Evolutionary conservation across 2,888 invertebrate species (phyloP), one percentile per base, ranked within the genome.

Genomic region (Julus scanicus): DNA sequence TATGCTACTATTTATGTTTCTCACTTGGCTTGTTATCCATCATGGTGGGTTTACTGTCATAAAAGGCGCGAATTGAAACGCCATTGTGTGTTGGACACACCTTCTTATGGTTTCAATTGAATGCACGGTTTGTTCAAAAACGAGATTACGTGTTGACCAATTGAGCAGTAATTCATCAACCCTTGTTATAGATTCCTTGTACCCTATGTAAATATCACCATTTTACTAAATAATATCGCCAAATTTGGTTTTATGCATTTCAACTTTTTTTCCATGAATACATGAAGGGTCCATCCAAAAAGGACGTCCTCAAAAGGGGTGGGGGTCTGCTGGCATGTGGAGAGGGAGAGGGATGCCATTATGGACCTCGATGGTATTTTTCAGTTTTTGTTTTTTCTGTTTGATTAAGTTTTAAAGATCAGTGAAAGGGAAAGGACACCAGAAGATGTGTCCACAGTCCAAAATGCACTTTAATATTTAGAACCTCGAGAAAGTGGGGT

Each of bases 71-170:
- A 57, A 57, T 57, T 2, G 17, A 57, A 57, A 57, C 57, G 57
- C 57, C n/a, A 57, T 57, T 57, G 17, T 57, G 17, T n/a, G 15
- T 57, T 15, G 57, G 57, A 57, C 57, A 57, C n/a, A n/a, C 57
- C n/a, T 57, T 57, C 57, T 57, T 57, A 57, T 17, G 57, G 57
- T 57, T 57, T 57, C 57, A 57, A 3, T 57, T 57, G 57, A 57
- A 57, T n/a, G 57, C 57, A 57, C n/a, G 57, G 57, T 57, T 57
- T 57, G 57, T 57, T 57, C 57, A 57, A 57, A 53, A 57, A 57
- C 57, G n/a, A 5, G 57, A 57, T n/a, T 57, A 57, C 57, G 57
- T 57, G 57, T 57, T 57, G 57, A 57, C 57, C 57, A 57, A 57
- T n/a, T 57, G 57, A 57, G 57, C 5, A 2, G 57, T 57, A 57